These are phyloP conservation scores for Piprites chloris DNA, from an alignment of 2,113 vertebrate genomes.

Conservation along the genomic window DNA sequence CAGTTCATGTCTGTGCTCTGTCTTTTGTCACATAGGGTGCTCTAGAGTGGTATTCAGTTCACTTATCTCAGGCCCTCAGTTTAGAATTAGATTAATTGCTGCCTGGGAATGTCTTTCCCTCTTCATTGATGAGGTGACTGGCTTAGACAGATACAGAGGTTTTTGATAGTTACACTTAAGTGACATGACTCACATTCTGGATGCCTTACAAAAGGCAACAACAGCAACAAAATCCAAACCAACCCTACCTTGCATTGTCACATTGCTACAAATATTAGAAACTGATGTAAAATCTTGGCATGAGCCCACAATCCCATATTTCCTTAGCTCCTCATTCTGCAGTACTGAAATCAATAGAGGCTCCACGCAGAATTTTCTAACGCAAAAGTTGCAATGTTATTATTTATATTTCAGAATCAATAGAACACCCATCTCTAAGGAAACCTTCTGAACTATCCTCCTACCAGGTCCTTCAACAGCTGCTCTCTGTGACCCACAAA, in stretches of 20 bases:
- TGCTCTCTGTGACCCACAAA: neutral
- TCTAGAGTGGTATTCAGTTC: neutral
- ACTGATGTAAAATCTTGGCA: neutral
- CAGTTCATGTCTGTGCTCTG: neutral
- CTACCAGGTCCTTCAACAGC: neutral
- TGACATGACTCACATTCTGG: neutral
- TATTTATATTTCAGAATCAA: neutral
- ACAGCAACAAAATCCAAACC: neutral
- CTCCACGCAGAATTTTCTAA: neutral
- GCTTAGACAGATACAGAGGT: neutral
- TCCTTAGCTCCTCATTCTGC: neutral
- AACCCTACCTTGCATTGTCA: neutral
- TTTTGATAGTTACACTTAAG: neutral
- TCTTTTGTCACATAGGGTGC: neutral
- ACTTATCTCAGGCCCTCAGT: neutral
- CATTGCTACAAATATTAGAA: neutral
- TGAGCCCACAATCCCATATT: neutral
- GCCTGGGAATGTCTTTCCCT: neutral
- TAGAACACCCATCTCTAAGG: neutral
- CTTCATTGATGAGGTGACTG: neutral
- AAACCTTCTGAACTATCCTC: neutral
- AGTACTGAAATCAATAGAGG: neutral
- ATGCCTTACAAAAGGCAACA: neutral
- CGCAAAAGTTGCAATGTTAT: neutral
- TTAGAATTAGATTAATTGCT: conserved; percentile 28